phyloP scores from a whole-genome alignment of 2,888 invertebrate species.

The Empis stercorea region DNA sequence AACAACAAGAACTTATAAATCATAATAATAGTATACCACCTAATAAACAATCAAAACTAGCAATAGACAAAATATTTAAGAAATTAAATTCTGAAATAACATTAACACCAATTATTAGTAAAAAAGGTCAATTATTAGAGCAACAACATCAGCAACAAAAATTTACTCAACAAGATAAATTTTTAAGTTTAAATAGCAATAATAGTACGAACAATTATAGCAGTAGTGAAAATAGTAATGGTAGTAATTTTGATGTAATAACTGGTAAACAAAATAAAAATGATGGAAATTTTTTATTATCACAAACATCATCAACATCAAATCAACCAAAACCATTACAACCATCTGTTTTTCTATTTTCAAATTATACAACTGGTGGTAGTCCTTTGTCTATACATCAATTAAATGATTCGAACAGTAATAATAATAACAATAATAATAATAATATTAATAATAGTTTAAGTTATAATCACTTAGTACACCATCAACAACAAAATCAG shows the following conservation, averaged over 20 bases:
- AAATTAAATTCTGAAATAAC: slow-evolving; percentile 15
- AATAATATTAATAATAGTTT: slow-evolving; percentile 13
- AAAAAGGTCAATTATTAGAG: background rate
- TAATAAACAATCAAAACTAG: background rate
- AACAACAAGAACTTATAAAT: background rate
- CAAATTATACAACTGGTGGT: slow-evolving; percentile 23
- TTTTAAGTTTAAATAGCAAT: background rate
- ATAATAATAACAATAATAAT: slow-evolving; percentile 16
- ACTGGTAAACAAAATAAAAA: slow-evolving; percentile 7
- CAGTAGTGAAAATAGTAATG: background rate
- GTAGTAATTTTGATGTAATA: background rate
- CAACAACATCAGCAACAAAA: too few species aligned
- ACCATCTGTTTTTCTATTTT: slow-evolving; percentile 31
- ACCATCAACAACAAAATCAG: slow-evolving; percentile 21
- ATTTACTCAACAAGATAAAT: too few species aligned
- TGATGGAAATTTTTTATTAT: slow-evolving; percentile 17
- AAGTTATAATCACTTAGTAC: background rate
- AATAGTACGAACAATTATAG: background rate
- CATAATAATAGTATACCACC: background rate
- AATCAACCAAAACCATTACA: slow-evolving; percentile 26
- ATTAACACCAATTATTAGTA: slow-evolving; percentile 13
- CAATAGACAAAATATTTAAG: slow-evolving; percentile 1
- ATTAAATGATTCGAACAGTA: slow-evolving; percentile 10
- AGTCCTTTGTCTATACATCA: slow-evolving; percentile 11
- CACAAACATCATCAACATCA: slow-evolving; percentile 14